Evolutionary conservation across 1,140 invertebrate species (phyloP).

Genomic region (Pissodes strobi): DNA sequence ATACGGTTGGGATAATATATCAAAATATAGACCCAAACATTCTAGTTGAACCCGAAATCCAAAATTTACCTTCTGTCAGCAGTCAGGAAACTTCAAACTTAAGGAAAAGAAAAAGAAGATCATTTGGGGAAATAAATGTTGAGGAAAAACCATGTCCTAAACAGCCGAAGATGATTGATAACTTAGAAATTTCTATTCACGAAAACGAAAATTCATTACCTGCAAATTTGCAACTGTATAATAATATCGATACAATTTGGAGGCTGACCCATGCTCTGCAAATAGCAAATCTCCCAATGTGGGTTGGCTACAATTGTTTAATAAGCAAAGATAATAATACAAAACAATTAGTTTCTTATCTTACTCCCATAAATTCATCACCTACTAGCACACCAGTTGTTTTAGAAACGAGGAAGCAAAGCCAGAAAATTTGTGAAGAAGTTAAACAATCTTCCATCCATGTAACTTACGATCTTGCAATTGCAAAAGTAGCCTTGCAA

Average conservation of each 20-base stretch:
- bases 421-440: constrained; percentile 43
- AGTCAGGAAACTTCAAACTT: not conserved
- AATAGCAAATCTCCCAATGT: constrained; percentile 41
- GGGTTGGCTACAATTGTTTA: constrained; percentile 42
- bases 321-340: constrained; percentile 32
- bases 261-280: constrained; percentile 36
- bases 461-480: constrained; percentile 50
- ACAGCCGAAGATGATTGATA: constrained; percentile 14
- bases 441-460: constrained; percentile 47
- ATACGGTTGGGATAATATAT: constrained; percentile 59
- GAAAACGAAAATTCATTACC: constrained; percentile 1
- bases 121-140: not conserved
- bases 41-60: not conserved
- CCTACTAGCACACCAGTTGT: constrained; percentile 50
- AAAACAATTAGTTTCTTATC: constrained; percentile 42
- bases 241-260: constrained; percentile 32
- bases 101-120: not conserved
- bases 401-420: constrained; percentile 49
- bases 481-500: constrained; percentile 54
- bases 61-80: not conserved
- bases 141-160: constrained; percentile 15
- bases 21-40: constrained; percentile 18
- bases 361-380: constrained; percentile 50
- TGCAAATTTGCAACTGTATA: constrained; percentile 4
- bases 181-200: constrained; percentile 9